phyloP scores from a whole-genome alignment of 2,113 vertebrate species.

The Panurus biarmicus region DNA sequence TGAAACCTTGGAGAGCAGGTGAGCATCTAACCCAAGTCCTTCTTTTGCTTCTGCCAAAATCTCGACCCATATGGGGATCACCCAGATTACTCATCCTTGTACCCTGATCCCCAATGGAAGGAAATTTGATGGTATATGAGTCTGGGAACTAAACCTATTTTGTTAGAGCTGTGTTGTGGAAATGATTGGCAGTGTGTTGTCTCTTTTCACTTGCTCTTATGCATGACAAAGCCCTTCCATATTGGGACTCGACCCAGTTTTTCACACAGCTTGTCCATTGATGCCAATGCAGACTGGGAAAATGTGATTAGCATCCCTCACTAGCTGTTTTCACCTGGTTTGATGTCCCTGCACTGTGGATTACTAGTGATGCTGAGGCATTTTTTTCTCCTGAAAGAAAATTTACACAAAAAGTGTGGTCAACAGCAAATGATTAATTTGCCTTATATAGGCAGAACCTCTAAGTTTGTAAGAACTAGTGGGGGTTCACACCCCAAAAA shows the following conservation, averaged over 20 bases:
- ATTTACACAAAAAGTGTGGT: neutral
- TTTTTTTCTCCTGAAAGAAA: neutral
- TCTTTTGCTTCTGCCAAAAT: neutral
- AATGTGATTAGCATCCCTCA: neutral
- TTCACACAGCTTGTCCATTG: neutral
- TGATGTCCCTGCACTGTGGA: neutral
- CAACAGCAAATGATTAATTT: neutral
- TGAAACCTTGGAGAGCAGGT: neutral
- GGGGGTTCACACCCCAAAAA: neutral
- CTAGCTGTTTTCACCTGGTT: neutral
- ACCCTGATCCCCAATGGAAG: neutral
- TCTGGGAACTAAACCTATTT: neutral
- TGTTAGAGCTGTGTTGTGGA: neutral
- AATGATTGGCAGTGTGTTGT: neutral
- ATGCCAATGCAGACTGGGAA: neutral
- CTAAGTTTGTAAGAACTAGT: neutral
- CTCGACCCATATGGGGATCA: accelerated
- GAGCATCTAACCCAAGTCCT: neutral
- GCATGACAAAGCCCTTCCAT: neutral
- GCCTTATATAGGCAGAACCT: neutral
- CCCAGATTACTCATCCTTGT: neutral
- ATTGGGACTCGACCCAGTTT: neutral
- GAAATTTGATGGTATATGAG: neutral
- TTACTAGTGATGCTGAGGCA: neutral
- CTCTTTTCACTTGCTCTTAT: neutral